Evolutionary conservation across 2,888 invertebrate genomes (phyloP).

Genomic region (Ferrisia virgata): DNA sequence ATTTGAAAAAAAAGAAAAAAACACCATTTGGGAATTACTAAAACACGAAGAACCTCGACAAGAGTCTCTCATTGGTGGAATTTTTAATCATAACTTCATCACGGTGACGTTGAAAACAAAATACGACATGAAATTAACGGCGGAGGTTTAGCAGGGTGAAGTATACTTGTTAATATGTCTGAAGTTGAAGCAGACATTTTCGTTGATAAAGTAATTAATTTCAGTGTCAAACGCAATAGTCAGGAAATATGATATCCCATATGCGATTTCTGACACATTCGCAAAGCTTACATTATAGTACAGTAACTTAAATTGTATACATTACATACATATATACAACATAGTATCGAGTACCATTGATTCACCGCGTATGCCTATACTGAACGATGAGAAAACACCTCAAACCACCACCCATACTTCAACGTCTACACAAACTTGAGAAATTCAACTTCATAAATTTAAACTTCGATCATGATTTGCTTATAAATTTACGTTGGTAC

Average conservation of each 20-base stretch:
- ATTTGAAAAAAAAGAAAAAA: neutral
- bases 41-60: neutral
- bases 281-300: constrained; percentile 20
- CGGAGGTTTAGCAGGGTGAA: neutral
- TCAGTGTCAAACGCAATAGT: constrained; percentile 43
- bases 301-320: constrained; percentile 2
- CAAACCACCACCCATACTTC: too few species aligned
- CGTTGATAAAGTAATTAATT: constrained; percentile 40
- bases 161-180: constrained; percentile 35
- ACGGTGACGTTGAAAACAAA: constrained; percentile 28
- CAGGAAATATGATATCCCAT: constrained; percentile 31
- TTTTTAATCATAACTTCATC: constrained; percentile 28
- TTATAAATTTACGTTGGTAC: too few species aligned
- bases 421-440: neutral
- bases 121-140: neutral
- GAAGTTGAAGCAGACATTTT: constrained; percentile 41
- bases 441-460: neutral
- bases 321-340: too few species aligned
- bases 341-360: neutral
- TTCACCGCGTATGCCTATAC: too few species aligned
- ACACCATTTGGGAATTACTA: neutral
- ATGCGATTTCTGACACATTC: constrained; percentile 33
- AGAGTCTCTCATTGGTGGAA: neutral
- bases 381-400: too few species aligned
- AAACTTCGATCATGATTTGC: neutral